Evolutionary conservation across 2,113 vertebrate species (phyloP).

Genomic region (Clarias macrocephalus): DNA sequence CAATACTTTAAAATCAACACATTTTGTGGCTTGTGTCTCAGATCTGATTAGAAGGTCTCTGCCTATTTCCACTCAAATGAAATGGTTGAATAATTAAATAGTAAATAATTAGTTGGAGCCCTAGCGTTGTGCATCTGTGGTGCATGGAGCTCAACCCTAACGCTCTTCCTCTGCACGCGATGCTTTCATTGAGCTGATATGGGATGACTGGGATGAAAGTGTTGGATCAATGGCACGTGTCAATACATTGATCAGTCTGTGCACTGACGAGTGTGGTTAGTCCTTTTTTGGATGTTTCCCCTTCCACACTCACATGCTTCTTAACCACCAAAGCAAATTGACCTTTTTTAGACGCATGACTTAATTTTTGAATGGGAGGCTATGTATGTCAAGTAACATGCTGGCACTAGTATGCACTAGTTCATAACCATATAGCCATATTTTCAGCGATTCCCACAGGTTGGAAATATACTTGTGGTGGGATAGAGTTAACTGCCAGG

Average conservation of each 20-base stretch:
- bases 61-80: neutral
- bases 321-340: neutral
- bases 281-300: slow-evolving; percentile 6
- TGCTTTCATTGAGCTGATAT: slow-evolving; percentile 13
- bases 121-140: neutral
- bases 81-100: neutral
- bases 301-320: neutral
- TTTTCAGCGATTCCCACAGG: too few relatives aligned
- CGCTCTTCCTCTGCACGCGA: neutral
- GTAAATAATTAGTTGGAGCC: neutral
- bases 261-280: neutral
- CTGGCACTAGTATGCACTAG: neutral
- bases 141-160: neutral
- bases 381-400: neutral
- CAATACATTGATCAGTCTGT: slow-evolving; percentile 37
- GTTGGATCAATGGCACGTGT: slow-evolving; percentile 36
- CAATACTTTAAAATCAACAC: neutral
- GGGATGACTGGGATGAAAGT: slow-evolving; percentile 41
- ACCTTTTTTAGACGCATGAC: neutral
- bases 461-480: too few relatives aligned
- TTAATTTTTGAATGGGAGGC: neutral
- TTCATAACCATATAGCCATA: neutral
- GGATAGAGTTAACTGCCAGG: too few relatives aligned
- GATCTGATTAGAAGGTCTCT: neutral
- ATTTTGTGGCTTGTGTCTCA: neutral